A percentile compares a stretch with the other conserved stretches of the same genome.
These are phyloP conservation scores for Poecilus cupreus DNA, from an alignment of 2,888 invertebrate genomes.

Conservation along the genomic window DNA sequence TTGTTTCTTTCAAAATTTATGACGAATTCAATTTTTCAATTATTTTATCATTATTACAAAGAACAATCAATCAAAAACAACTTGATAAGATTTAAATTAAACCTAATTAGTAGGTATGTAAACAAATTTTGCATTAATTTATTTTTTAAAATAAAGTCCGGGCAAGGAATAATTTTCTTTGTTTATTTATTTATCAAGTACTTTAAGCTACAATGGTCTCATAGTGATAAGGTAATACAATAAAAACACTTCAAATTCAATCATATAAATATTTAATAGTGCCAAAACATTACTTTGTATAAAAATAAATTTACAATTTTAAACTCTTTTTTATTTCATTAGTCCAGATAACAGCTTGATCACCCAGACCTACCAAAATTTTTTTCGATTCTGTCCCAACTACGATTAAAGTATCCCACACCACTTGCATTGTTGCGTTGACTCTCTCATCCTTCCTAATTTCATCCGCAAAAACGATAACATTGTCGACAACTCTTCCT, in stretches of 20 bases:
- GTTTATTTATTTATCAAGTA: not conserved
- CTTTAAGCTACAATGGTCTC: not conserved
- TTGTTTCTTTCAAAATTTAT: no score
- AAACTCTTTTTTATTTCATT: slow-evolving; percentile 52
- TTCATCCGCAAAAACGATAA: slow-evolving; percentile 58
- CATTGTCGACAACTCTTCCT: slow-evolving; percentile 61
- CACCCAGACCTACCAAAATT: slow-evolving; percentile 3
- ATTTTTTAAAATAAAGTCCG: not conserved
- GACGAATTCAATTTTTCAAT: not conserved
- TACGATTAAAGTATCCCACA: slow-evolving; percentile 13
- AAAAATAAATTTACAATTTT: slow-evolving; percentile 54
- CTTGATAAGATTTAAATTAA: not conserved
- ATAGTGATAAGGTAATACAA: not conserved
- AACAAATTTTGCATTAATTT: no score
- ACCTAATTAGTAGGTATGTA: not conserved
- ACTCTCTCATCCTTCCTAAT: slow-evolving; percentile 57
- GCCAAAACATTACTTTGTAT: slow-evolving; percentile 46
- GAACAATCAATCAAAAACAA: not conserved
- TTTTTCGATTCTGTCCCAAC: slow-evolving; percentile 22
- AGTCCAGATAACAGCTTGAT: slow-evolving; percentile 45
- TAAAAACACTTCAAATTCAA: slow-evolving; percentile 14
- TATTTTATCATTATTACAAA: not conserved
- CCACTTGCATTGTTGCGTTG: slow-evolving; percentile 47
- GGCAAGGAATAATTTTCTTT: not conserved
- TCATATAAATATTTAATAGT: slow-evolving; percentile 51